Evolutionary conservation across 2,888 invertebrate species (phyloP).

Genomic region (Myopa testacea): DNA sequence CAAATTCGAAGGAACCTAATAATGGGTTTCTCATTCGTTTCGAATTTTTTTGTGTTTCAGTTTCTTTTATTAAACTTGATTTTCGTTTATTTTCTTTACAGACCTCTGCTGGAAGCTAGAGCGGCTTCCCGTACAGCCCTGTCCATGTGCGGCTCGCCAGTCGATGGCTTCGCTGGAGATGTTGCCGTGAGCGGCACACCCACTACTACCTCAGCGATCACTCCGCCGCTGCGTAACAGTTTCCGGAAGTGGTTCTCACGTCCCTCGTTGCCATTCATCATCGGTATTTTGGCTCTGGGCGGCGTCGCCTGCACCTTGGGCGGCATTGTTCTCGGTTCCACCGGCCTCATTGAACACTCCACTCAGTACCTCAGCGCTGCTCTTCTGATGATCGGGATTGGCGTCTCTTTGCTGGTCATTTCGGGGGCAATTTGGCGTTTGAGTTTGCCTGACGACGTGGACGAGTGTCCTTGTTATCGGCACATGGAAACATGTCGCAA

Average conservation of each 20-base stretch:
- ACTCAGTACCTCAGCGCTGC: conserved; percentile 67
- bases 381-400: conserved; percentile 73
- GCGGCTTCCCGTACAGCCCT: conserved; percentile 32
- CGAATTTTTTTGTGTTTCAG: background rate
- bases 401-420: conserved; percentile 92
- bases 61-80: conserved; percentile 2
- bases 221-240: conserved; percentile 51
- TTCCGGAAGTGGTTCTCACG: conserved; percentile 65
- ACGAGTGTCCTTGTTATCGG: conserved; percentile 75
- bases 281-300: conserved; percentile 65
- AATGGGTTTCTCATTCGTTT: background rate
- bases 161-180: conserved; percentile 11
- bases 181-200: conserved; percentile 26
- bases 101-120: conserved; percentile 36
- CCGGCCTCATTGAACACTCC: conserved; percentile 66
- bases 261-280: conserved; percentile 65
- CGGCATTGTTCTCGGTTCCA: conserved; percentile 66
- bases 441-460: conserved; percentile 81
- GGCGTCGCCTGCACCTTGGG: conserved; percentile 67
- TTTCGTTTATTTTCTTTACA: conserved; percentile 13
- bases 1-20: no score
- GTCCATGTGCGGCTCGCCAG: conserved; percentile 28
- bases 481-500: conserved; percentile 70
- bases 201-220: conserved; percentile 33
- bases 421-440: conserved; percentile 95